Evolutionary conservation across 1,140 invertebrate species (phyloP).

Genomic region (Tyrophagus putrescentiae): DNA sequence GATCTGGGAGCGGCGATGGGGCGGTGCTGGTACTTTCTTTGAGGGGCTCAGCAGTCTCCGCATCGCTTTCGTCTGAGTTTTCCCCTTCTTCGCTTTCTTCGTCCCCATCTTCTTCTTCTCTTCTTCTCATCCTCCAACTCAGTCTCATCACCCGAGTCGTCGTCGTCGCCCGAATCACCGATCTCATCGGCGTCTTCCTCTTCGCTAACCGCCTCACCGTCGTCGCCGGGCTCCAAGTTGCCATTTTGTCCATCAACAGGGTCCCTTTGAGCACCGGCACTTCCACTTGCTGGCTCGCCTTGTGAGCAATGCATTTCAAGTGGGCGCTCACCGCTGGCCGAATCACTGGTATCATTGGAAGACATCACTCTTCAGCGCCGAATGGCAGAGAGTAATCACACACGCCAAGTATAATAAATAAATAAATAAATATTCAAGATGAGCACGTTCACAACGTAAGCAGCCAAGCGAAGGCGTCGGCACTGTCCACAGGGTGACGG

Average conservation of each 20-base stretch:
- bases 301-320: not conserved
- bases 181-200: slow-evolving; percentile 19
- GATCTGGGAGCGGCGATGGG: not conserved
- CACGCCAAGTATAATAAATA: too few species aligned
- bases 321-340: not conserved
- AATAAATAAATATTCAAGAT: too few species aligned
- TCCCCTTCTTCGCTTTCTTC: slow-evolving; percentile 17
- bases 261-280: not conserved
- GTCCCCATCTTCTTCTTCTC: slow-evolving; percentile 15
- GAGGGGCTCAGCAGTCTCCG: slow-evolving; percentile 18
- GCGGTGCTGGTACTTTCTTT: slow-evolving; percentile 39
- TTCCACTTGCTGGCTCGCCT: not conserved
- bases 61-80: slow-evolving; percentile 26
- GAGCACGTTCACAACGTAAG: too few species aligned
- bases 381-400: too few species aligned
- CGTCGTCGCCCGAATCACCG: slow-evolving; percentile 14
- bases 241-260: too few species aligned
- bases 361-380: not conserved
- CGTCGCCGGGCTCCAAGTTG: not conserved
- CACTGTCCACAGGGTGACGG: too few species aligned
- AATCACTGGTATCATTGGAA: not conserved
- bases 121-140: not conserved
- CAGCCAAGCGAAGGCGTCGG: too few species aligned
- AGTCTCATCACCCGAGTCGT: slow-evolving; percentile 9
- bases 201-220: slow-evolving; percentile 20